Conservation (phyloP, 2,797 vertebrate species). For the Anas bahamensis region DNA sequence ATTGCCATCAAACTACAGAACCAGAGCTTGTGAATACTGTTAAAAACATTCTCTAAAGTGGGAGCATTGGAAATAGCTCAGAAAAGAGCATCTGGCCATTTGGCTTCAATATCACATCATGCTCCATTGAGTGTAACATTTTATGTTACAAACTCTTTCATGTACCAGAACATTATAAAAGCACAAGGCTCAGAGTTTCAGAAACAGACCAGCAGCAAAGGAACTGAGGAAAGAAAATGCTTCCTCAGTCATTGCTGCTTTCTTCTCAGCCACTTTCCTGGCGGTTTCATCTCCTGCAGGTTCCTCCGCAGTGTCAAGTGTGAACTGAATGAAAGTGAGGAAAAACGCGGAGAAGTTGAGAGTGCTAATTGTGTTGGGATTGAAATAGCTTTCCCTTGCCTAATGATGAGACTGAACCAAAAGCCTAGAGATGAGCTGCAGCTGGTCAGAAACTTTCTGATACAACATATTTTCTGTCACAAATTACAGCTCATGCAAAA, state of each 20-base stretch:
- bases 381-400: slow-evolving; percentile 17
- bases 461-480: background rate
- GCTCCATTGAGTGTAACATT: slow-evolving; percentile 48
- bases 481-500: background rate
- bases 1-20: slow-evolving; percentile 14
- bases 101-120: slow-evolving; percentile 55
- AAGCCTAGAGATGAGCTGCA: background rate
- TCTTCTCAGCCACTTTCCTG: background rate
- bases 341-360: background rate
- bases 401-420: slow-evolving; percentile 4
- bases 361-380: background rate
- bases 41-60: slow-evolving; percentile 21
- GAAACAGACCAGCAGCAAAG: background rate
- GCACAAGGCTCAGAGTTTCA: slow-evolving; percentile 36
- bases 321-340: background rate
- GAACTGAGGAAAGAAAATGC: background rate
- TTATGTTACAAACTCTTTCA: slow-evolving; percentile 52
- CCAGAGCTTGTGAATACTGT: slow-evolving; percentile 20
- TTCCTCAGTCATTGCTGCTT: background rate
- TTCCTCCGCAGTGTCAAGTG: background rate
- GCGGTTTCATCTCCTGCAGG: background rate
- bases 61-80: slow-evolving; percentile 57
- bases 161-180: slow-evolving; percentile 45
- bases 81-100: slow-evolving; percentile 64
- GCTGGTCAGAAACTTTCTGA: slow-evolving; percentile 31